Evolutionary conservation across 1,140 invertebrate species (phyloP).

Genomic region (Thalassaphorura encarpata): DNA sequence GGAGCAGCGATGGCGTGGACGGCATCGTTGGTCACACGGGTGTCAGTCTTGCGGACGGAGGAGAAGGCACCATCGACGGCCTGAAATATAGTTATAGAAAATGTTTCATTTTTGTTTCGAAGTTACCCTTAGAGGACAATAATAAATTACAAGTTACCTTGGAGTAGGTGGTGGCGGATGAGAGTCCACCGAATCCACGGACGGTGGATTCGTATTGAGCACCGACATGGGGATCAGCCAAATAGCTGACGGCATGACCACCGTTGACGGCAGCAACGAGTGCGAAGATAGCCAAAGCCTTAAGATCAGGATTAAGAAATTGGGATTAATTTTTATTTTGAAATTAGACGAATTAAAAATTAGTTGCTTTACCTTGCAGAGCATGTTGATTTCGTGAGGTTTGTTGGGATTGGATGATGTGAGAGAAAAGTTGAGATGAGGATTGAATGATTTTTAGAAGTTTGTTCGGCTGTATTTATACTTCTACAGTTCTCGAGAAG

Average conservation of each 20-base stretch:
- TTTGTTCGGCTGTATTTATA: too few species aligned
- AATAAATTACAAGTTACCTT: slow-evolving; percentile 4
- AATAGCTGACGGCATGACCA: slow-evolving; percentile 2
- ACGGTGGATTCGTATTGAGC: slow-evolving; percentile 15
- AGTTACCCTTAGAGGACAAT: neutral
- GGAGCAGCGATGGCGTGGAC: slow-evolving; percentile 35
- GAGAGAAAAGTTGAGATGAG: too few species aligned
- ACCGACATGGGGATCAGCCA: slow-evolving; percentile 1
- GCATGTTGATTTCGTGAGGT: too few species aligned
- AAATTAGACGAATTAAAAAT: too few species aligned
- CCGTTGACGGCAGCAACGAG: slow-evolving; percentile 3
- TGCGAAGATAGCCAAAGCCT: slow-evolving; percentile 1
- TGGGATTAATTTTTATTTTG: too few species aligned
- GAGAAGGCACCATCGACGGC: slow-evolving; percentile 55
- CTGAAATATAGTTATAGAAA: neutral
- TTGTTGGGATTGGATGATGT: too few species aligned
- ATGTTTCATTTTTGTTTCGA: neutral
- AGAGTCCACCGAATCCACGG: slow-evolving; percentile 10
- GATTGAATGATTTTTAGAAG: too few species aligned
- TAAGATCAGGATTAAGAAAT: too few species aligned
- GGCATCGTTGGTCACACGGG: slow-evolving; percentile 52
- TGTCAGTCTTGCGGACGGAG: slow-evolving; percentile 51
- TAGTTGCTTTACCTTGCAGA: too few species aligned
- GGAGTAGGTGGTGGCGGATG: slow-evolving; percentile 12
- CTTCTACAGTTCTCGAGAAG: too few species aligned